A percentile compares a stretch with the other conserved stretches of the same genome.
phyloP scores from a whole-genome alignment of 2,113 vertebrate species.

The Scatophagus argus region DNA sequence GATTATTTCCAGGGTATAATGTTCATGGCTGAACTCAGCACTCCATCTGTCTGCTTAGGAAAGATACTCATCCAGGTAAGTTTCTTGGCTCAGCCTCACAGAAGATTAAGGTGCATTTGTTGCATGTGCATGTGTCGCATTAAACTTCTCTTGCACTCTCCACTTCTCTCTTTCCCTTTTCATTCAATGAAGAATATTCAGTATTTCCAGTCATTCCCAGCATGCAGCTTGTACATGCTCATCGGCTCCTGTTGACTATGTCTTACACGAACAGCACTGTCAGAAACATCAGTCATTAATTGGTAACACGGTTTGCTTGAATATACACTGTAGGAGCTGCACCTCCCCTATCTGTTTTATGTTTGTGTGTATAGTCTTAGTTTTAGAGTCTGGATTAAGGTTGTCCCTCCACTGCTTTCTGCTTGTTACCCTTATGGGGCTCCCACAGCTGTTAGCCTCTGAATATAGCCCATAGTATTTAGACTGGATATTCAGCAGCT shows the following conservation, averaged over 20 bases:
- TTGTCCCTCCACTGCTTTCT: slow-evolving; percentile 21
- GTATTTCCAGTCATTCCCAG: slow-evolving; percentile 46
- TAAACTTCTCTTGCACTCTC: slow-evolving; percentile 48
- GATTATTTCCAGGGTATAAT: slow-evolving; percentile 94
- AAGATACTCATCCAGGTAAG: slow-evolving; percentile 94
- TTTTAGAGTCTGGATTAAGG: slow-evolving; percentile 2
- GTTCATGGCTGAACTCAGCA: slow-evolving; percentile 95
- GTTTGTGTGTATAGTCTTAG: slow-evolving; percentile 21
- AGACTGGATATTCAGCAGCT: slow-evolving; percentile 60
- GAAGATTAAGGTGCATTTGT: not conserved
- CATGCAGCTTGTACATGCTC: slow-evolving; percentile 56
- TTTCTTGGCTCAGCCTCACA: not conserved
- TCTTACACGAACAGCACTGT: slow-evolving; percentile 37
- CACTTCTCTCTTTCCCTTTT: slow-evolving; percentile 24
- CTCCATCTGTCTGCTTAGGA: slow-evolving; percentile 94
- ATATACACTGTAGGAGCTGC: slow-evolving; percentile 35
- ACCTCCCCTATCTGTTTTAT: slow-evolving; percentile 29
- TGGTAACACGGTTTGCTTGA: slow-evolving; percentile 47
- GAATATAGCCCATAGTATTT: slow-evolving; percentile 72
- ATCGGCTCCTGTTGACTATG: slow-evolving; percentile 25
- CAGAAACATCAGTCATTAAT: slow-evolving; percentile 45
- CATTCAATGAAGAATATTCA: slow-evolving; percentile 41
- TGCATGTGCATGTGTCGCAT: slow-evolving; percentile 59
- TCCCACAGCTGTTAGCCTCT: slow-evolving; percentile 67
- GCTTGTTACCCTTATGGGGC: slow-evolving; percentile 33